Evolutionary conservation across 2,113 vertebrate genomes (phyloP), one percentile per base, ranked within the genome.

Genomic region (Oreochromis niloticus): DNA sequence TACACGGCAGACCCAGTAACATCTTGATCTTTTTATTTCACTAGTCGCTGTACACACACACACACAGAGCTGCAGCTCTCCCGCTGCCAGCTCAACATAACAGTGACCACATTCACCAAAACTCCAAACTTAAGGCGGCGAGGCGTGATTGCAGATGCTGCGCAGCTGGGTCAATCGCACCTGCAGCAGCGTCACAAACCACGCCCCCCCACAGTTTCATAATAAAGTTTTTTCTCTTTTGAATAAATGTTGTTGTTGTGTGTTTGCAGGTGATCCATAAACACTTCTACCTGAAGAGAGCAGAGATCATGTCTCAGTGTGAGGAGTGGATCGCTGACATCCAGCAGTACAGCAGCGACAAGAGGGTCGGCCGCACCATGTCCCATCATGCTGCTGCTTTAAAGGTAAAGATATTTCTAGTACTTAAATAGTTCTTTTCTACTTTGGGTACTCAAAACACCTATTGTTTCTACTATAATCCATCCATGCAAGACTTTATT

Each of bases 261-360:
- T 93, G 55, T 41, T 48, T 85, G 39, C 93, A 99, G 99, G 99
- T 99, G 86, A 98, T 99, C 94, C 98, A 99, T 94, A 99, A 98
- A 94, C 99, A 99, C 92, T 99, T 99, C 95, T 99, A 99, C 97
- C 97, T 99, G 97, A 99, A 99, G 94, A 96, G 98, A 86, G 96
- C 96, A 2, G 98, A 99, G 96, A 98, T 99, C 94, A 98, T 99
- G 98, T 97, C 97, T 80, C 99, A 99, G 95, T 99, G 99, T 89
- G 98, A 99, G 90, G 98, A 99, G 88, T 99, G 99, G 99, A 99
- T 99, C 91, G 96, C 98, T 7, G 99, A 99, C 95, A 99, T 99
- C 90, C 99, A 99, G 96, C 99, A 99, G 95, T 98, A 99, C 95
- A 99, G 99, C 97, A 99, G 98, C 9, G 99, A 99, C 92, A 99